Base-by-base conservation (phyloP, 2,113 vertebrate genomes). In the Addax nasomaculatus region DNA sequence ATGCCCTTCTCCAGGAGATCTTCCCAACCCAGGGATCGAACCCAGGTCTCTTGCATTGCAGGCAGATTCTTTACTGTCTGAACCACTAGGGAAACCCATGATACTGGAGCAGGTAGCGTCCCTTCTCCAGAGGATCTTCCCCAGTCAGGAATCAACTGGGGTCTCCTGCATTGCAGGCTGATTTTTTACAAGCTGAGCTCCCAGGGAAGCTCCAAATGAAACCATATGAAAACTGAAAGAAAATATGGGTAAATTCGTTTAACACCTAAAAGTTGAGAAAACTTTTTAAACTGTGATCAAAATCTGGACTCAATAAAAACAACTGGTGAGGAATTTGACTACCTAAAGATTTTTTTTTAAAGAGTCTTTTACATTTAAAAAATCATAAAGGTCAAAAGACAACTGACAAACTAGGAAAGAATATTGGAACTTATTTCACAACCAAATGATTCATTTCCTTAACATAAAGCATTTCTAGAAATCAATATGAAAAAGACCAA, bases 401-500 rank as follows among this genome's bases (percentile, higher is more conserved):
- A 96, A 94, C 53, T 85, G 58, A 73, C 60, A 89, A 85, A 53
- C 10, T 45, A 58, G 21, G 36, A 89, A 92, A 95, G 36, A 92
- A 45, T 81, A 80, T 47, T 83, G 70, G 25, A 53, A 95, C 51
- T 81, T 70, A 67, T 16, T 95, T 93, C 73, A 73, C 45, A 70
- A n/a, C 7, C 64, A 85, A 93, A 84, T 91, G 64, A 91, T 83
- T 97, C 60, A 53, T 60, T 45, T 85, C 57, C 43, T 93, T 92
- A 85, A 58, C 30, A 36, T 86, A 89, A 81, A 57, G 3, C 64
- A 45, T 70, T 90, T 55, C 45, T 87, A 64, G 81, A 96, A 91
- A 85, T 87, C 16, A 43, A 86, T 85, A 81, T 64, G 45, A 60
- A 76, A 93, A 93, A 90, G 19, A 78, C 39, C 39, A 62, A 93